Evolutionary conservation across 2,797 vertebrate species (phyloP), one percentile per base, ranked within the genome.

Genomic region (Botia kubotai): DNA sequence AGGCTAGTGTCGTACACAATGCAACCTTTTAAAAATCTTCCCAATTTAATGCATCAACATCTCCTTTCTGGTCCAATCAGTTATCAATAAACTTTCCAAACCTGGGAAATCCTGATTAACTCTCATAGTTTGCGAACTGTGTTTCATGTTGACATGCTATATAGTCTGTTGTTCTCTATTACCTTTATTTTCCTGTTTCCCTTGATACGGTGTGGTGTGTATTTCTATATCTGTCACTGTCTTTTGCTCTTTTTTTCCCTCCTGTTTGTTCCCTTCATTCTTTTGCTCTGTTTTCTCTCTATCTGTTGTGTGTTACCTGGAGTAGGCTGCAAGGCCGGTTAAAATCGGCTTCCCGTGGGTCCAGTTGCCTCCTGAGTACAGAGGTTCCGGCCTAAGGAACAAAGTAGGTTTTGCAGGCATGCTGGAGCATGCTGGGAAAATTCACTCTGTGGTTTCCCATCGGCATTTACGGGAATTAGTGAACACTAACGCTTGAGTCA

Each of bases 361-460:
- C 90, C 94, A 95, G 89, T 91, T 96, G 86, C 93, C 93, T 91
- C 93, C 93, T 80, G 94, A 96, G 85, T 96, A 95, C 88, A 92
- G 94, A 85, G 94, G 92, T 91, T 93, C 93, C 92, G 91, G 92
- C 60, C 75, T 95, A 80, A 91, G 91, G 89, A 94, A 94, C 87
- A 94, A 95, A 95, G 95, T 95, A 95, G 88, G 93, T 95, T 89
- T 88, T 77, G 50, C 53, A 62, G 70, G 82, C 84, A 79, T 84
- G 70, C 26, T 53, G 75, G 48, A 83, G 91, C 90, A 93, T 92
- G 90, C 81, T 88, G 82, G 85, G 72, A 89, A 79, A 85, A 77
- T 80, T 72, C 52, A 10, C 5, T 72, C 17, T 8, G 14, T 6
- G 36, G 76, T 23, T 60, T 23, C 80, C 85, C 79, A 80, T 82